Percentiles rank a stretch among this genome's conserved stretches.
Conservation (phyloP, 2,797 vertebrate species). For the Halcyon badia region DNA sequence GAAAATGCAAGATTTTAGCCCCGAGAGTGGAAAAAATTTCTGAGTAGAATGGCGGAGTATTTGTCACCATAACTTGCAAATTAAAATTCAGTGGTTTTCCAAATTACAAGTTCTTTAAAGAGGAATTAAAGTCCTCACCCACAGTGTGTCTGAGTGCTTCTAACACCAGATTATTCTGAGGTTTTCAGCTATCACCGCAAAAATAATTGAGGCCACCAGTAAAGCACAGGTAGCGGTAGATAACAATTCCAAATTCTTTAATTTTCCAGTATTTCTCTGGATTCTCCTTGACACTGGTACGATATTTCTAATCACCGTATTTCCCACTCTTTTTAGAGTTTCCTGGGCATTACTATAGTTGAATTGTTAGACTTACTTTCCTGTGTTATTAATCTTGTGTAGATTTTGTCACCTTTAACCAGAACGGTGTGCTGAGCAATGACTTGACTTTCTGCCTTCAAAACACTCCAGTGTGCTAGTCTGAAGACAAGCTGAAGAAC, state of each 20-base stretch:
- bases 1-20: background rate
- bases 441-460: background rate
- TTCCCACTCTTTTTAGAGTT: background rate
- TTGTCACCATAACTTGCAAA: background rate
- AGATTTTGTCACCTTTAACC: background rate
- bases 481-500: background rate
- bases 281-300: background rate
- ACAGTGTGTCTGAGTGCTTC: background rate
- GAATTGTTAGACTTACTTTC: background rate
- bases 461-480: background rate
- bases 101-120: background rate
- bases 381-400: background rate
- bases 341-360: background rate
- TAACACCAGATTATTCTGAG: background rate
- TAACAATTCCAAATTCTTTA: background rate
- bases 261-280: background rate
- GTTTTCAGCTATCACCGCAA: background rate
- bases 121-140: background rate
- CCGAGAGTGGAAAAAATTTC: background rate
- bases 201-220: background rate
- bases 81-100: background rate
- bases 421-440: background rate
- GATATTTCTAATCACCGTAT: background rate
- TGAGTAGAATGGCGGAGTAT: background rate
- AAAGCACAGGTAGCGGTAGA: background rate